Evolutionary conservation across 2,113 vertebrate genomes (phyloP), one percentile per base, ranked within the genome.

Genomic region (Odocoileus virginianus): DNA sequence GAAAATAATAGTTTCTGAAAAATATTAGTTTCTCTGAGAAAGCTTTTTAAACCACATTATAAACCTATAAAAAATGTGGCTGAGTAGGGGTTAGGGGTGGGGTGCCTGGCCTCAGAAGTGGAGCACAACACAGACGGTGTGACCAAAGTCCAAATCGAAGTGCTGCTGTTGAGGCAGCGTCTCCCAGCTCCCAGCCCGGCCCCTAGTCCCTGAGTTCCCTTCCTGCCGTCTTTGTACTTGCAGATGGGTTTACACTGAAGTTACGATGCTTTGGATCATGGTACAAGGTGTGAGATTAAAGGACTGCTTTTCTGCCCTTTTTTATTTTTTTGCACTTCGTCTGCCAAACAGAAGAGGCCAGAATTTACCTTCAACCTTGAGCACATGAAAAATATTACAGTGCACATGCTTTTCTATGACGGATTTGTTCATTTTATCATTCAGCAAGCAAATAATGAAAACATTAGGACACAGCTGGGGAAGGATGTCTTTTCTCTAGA

Each of bases 231-330:
- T 83, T 67, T 94, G 6, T 17, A 1, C 94, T 96, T 92, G 92
- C 96, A 98, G 97, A 97, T 89, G 96, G 96, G 94, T 96, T 98
- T 94, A 95, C 23, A 96, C 96, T 85, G 76, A 94, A 98, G 97
- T 97, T 94, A 97, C 2, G 88, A 85, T 84, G 91, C 93, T 96
- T 76, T 98, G 89, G 58, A 88, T 94, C 92, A 83, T 45, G 83
- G 92, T 95, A 93, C 81, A 95, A 93, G 61, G 91, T 50, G 93
- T 64, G 50, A 0, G 87, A 92, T 93, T 96, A 40, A 89, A 64
- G 27, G 17, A 23, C 30, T 30, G 64, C 64, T 71, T 61, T 40
- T 50, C 81, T 50, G 64, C 57, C 88, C 76, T 79, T 93, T n/a
- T 83, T 93, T 60, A 82, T 91, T 61, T 85, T 92, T 95, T 76